A percentile compares a stretch with the other conserved stretches of the same genome.
Conservation (phyloP, 2,113 vertebrate genomes). For the Nerophis ophidion region DNA sequence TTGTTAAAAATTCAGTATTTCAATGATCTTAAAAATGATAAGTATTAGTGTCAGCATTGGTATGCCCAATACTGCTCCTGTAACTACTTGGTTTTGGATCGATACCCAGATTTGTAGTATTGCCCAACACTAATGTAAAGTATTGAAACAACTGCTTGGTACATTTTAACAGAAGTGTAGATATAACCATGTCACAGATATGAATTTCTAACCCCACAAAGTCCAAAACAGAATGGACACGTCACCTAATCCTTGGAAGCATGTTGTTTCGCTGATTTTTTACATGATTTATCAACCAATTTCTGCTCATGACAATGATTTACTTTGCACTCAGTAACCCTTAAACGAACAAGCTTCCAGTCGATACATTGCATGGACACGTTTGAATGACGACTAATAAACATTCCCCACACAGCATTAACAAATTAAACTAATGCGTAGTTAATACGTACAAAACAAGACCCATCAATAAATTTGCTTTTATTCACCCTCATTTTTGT, state of each 20-base stretch:
- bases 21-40: too few species aligned
- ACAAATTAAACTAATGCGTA: neutral
- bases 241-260: neutral
- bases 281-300: neutral
- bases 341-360: neutral
- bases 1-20: too few species aligned
- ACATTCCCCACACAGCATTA: neutral
- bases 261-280: neutral
- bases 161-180: too few species aligned
- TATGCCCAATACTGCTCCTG: too few species aligned
- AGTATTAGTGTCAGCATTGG: too few species aligned
- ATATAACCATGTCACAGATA: neutral
- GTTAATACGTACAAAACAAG: neutral
- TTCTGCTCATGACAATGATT: slow-evolving; percentile 30
- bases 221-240: neutral
- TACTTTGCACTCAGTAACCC: slow-evolving; percentile 32
- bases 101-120: too few species aligned
- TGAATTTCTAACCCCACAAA: neutral
- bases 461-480: neutral
- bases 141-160: too few species aligned
- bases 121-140: too few species aligned
- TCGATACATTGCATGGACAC: neutral
- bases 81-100: too few species aligned
- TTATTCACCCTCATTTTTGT: neutral
- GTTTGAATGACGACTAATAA: neutral